Evolutionary conservation across 2,888 invertebrate genomes (phyloP).

Genomic region (Ephialtes manifestator): DNA sequence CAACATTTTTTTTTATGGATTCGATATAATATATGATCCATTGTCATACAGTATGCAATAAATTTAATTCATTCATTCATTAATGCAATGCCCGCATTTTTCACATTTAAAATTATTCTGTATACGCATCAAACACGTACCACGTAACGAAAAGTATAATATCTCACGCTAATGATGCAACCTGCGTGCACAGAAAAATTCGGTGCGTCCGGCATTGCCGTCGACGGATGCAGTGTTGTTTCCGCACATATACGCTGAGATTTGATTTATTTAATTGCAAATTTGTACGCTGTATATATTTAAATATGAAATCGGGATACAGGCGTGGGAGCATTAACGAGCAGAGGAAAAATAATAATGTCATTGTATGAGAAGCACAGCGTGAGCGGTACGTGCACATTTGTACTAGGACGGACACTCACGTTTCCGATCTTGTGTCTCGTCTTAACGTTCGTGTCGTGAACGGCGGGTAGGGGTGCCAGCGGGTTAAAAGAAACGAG

Average conservation of each 20-base stretch:
- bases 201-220: not conserved
- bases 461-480: slow-evolving; percentile 3
- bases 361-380: not conserved
- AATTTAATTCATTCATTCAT: not conserved
- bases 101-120: not conserved
- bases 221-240: not conserved
- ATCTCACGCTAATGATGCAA: not conserved
- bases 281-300: slow-evolving; percentile 25
- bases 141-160: not conserved
- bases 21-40: too few relatives aligned
- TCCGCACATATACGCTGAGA: slow-evolving; percentile 4
- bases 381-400: not conserved
- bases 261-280: slow-evolving; percentile 39
- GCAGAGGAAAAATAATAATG: slow-evolving; percentile 8
- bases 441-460: slow-evolving; percentile 22
- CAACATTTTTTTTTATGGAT: too few relatives aligned
- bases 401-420: not conserved
- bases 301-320: slow-evolving; percentile 3
- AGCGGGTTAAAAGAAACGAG: slow-evolving; percentile 58
- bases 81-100: not conserved
- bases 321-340: not conserved
- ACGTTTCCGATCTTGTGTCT: not conserved
- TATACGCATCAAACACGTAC: not conserved
- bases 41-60: not conserved
- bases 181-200: not conserved